phyloP scores from a whole-genome alignment of 2,888 invertebrate species.

The Saturnia japonica region DNA sequence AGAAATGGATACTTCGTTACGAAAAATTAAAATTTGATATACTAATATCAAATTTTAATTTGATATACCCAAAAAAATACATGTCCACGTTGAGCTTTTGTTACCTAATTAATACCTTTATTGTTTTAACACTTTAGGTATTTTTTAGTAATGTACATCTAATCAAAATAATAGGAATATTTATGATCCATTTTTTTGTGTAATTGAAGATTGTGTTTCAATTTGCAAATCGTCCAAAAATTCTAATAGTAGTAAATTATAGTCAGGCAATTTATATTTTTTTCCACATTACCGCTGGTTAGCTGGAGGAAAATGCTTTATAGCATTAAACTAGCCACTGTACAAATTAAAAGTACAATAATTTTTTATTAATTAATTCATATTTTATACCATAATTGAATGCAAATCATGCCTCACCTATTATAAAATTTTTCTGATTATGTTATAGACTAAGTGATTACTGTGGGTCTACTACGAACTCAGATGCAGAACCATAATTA shows the following conservation, averaged over 20 bases:
- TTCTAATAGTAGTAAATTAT: no score
- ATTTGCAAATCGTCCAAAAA: no score
- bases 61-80: background rate
- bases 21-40: no score
- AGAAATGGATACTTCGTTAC: background rate
- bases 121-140: background rate
- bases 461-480: background rate
- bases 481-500: background rate
- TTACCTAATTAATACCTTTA: background rate
- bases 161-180: background rate
- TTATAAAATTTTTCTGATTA: background rate
- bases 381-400: no score
- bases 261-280: no score
- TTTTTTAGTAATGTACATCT: background rate
- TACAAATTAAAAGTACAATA: no score
- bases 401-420: background rate
- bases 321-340: no score
- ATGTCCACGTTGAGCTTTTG: background rate
- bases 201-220: no score
- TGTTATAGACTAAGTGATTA: background rate
- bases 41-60: background rate
- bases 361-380: no score
- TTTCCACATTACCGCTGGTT: no score
- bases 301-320: no score
- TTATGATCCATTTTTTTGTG: no score